phyloP scores from a whole-genome alignment of 2,888 invertebrate genomes.

The Oxyscelio sp. region DNA sequence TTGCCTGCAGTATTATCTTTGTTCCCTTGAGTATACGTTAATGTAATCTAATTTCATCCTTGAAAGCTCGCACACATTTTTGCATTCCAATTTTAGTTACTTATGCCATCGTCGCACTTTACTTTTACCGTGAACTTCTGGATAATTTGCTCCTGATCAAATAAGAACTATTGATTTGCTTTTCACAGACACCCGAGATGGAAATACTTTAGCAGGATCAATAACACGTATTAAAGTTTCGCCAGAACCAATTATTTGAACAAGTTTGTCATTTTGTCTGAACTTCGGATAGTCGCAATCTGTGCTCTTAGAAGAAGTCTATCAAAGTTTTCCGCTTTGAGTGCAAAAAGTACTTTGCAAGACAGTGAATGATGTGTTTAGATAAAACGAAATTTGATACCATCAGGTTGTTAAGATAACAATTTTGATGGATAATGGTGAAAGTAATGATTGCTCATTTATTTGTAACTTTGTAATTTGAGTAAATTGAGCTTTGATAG shows the following conservation, averaged over 20 bases:
- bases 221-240: background rate
- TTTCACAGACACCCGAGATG: background rate
- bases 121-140: background rate
- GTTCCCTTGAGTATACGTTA: background rate
- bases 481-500: background rate
- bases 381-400: background rate
- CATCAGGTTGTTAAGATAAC: background rate
- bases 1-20: conserved; percentile 5
- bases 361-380: background rate
- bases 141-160: background rate
- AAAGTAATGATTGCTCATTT: background rate
- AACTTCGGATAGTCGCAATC: conserved; percentile 6
- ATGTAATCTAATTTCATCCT: background rate
- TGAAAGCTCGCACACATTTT: too few species aligned
- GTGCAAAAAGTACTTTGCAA: background rate
- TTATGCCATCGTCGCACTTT: too few species aligned
- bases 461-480: background rate
- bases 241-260: background rate
- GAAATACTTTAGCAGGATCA: conserved; percentile 3
- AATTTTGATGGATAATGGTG: background rate
- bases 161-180: background rate
- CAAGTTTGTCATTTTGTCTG: background rate
- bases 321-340: background rate
- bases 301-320: background rate
- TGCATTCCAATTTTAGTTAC: too few species aligned